A percentile compares a stretch with the other conserved stretches of the same genome.
Evolutionary conservation across 2,113 vertebrate genomes (phyloP).

Genomic region (Axis porcinus): DNA sequence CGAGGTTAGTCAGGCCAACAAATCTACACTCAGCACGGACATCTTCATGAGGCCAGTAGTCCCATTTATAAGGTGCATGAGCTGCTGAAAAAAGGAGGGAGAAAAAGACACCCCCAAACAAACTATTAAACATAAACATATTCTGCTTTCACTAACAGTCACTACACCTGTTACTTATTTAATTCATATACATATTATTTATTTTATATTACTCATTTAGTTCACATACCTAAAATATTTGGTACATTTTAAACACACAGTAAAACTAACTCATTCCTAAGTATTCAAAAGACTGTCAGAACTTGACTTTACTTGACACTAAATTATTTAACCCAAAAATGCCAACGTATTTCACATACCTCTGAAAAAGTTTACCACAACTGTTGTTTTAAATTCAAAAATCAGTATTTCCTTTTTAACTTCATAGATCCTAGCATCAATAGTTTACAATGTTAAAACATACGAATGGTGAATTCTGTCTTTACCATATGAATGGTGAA

Average conservation of each 20-base stretch:
- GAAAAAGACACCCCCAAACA: not conserved
- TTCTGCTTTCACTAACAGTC: not conserved
- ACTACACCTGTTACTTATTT: not conserved
- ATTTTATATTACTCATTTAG: not conserved
- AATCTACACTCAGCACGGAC: conserved; percentile 97
- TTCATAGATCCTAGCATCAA: not conserved
- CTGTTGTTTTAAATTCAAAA: not conserved
- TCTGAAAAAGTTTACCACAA: not conserved
- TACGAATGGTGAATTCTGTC: not conserved
- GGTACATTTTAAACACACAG: not conserved
- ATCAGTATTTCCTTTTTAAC: not conserved
- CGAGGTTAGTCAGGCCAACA: conserved; percentile 97
- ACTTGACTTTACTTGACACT: conserved; percentile 22
- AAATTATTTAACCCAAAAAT: not conserved
- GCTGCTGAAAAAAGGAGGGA: conserved; percentile 83
- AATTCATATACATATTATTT: not conserved
- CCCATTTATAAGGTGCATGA: conserved; percentile 99
- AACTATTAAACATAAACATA: conserved; percentile 21
- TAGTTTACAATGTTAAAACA: not conserved
- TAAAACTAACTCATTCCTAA: not conserved
- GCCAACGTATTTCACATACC: not conserved
- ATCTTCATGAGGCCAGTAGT: conserved; percentile 99
- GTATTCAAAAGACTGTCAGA: not conserved
- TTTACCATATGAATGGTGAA: not conserved
- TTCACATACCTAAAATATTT: not conserved